Base-by-base conservation (phyloP, 2,888 invertebrate species). In the Pseudoips prasinana region DNA sequence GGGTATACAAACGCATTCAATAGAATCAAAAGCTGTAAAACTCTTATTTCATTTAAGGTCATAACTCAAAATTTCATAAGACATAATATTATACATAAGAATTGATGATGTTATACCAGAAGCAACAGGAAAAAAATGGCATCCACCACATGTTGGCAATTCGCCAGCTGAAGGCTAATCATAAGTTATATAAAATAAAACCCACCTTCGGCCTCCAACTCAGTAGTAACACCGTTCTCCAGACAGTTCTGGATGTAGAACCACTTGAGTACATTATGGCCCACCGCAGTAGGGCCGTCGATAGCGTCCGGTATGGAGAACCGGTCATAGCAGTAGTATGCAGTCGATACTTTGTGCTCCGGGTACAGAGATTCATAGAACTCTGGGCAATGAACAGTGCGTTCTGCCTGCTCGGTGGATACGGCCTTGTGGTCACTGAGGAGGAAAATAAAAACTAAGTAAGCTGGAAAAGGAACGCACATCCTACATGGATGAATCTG, bases 331-430 rank as follows among this genome's bases (percentile, higher is more conserved):
- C 58, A 43, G 64, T 77, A 80, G 58, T 69, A 48, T 14, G 33
- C 25, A 25, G 20, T 25, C 17, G 70, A 62, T 18, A 58, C 52
- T 10, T 9, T 33, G 47, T 67, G 67, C 28, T 62, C 60, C 5
- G 70, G 65, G 64, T 86, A 81, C 29, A 87, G 52, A 0, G 67
- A 58, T 18, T 59, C 71, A 66, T 87, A 87, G 73, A 83, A 86
- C 71, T 86, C 84, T 23, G 65, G 78, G 40, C 71, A 69, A 48
- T 72, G 64, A 0, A 64, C 55, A 0, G 57, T 39, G 11, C 59
- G 61, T 3, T 69, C 64, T 0, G 41, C 25, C 0, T 41, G 9
- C 8, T 70, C 71, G 1, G 44, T 6, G 0, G 49, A 9, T 0
- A 48, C 10, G 0, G 46, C 9, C 33, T 61, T 66, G n/a, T 19